Conservation (phyloP, 2,888 invertebrate species). For the Biston stratarius region DNA sequence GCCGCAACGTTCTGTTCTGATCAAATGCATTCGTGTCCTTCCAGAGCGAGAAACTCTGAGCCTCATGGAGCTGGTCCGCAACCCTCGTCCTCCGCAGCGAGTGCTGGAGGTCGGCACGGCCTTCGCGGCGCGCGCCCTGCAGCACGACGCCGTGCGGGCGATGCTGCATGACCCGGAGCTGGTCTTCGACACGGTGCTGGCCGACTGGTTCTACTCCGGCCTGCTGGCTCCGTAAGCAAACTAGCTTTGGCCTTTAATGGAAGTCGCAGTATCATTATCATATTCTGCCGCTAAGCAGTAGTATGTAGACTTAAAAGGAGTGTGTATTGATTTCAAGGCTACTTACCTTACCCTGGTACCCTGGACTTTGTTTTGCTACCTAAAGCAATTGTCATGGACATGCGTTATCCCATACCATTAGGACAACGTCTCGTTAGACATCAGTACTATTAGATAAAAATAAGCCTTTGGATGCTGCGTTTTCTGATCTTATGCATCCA, state of each 20-base stretch:
- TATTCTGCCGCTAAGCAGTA: too few relatives aligned
- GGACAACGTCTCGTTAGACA: too few relatives aligned
- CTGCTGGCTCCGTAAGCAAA: slow-evolving; percentile 67
- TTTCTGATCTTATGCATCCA: too few relatives aligned
- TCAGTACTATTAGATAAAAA: too few relatives aligned
- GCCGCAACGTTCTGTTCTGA: not conserved
- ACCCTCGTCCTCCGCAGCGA: slow-evolving; percentile 47
- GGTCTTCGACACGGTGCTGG: slow-evolving; percentile 61
- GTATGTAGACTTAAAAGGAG: too few relatives aligned
- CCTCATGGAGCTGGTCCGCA: slow-evolving; percentile 44
- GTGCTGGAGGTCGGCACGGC: slow-evolving; percentile 50
- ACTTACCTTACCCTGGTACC: too few relatives aligned
- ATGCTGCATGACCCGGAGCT: slow-evolving; percentile 53
- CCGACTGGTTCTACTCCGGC: slow-evolving; percentile 65
- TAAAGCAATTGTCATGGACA: too few relatives aligned
- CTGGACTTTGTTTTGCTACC: too few relatives aligned
- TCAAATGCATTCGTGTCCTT: not conserved
- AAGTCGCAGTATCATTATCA: too few relatives aligned
- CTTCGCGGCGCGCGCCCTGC: slow-evolving; percentile 52
- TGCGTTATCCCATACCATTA: too few relatives aligned
- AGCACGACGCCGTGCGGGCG: slow-evolving; percentile 55
- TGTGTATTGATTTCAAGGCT: too few relatives aligned
- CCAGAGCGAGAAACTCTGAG: slow-evolving; percentile 39
- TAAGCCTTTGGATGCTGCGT: too few relatives aligned
- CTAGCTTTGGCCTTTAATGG: not conserved